These are phyloP conservation scores for Tetraodon nigroviridis DNA, from an alignment of 2,113 vertebrate species.

Conservation along the genomic window DNA sequence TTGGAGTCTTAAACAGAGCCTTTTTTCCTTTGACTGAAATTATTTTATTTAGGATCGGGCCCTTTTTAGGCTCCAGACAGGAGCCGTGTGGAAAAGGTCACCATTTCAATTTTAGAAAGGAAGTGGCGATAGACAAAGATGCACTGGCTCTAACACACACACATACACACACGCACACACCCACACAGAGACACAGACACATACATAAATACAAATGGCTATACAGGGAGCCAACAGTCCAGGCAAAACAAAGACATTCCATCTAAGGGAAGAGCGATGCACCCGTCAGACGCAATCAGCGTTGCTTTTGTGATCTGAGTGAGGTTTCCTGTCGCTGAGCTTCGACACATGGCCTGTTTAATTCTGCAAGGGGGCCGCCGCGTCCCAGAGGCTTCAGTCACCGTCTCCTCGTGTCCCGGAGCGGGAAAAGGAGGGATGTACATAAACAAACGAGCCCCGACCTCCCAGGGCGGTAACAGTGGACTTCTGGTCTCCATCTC, in stretches of 20 bases:
- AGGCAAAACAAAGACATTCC: conserved; percentile 66
- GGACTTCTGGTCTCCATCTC: conserved; percentile 16
- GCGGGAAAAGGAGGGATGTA: conserved; percentile 25
- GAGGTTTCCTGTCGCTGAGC: conserved; percentile 67
- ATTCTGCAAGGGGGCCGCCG: conserved; percentile 63
- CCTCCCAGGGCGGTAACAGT: conserved; percentile 31
- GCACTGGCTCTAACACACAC: background rate
- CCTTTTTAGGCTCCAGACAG: conserved; percentile 28
- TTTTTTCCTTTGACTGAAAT: background rate
- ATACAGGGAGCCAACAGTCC: conserved; percentile 43
- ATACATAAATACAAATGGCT: conserved; percentile 30
- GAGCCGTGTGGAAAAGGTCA: conserved; percentile 55
- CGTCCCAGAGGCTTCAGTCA: conserved; percentile 52
- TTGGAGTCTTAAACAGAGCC: conserved; percentile 22
- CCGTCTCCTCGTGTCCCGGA: conserved; percentile 58
- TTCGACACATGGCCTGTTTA: conserved; percentile 57
- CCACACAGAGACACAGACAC: background rate
- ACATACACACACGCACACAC: background rate
- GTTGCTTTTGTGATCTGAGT: conserved; percentile 66
- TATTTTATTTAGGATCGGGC: too few relatives aligned
- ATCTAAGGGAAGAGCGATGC: conserved; percentile 61
- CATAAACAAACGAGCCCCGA: conserved; percentile 37
- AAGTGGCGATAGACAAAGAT: conserved; percentile 20
- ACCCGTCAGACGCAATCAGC: conserved; percentile 69
- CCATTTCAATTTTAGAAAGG: conserved; percentile 29